A percentile compares a stretch with the other conserved stretches of the same genome.
Evolutionary conservation across 2,113 vertebrate genomes (phyloP).

Genomic region (Castor canadensis): DNA sequence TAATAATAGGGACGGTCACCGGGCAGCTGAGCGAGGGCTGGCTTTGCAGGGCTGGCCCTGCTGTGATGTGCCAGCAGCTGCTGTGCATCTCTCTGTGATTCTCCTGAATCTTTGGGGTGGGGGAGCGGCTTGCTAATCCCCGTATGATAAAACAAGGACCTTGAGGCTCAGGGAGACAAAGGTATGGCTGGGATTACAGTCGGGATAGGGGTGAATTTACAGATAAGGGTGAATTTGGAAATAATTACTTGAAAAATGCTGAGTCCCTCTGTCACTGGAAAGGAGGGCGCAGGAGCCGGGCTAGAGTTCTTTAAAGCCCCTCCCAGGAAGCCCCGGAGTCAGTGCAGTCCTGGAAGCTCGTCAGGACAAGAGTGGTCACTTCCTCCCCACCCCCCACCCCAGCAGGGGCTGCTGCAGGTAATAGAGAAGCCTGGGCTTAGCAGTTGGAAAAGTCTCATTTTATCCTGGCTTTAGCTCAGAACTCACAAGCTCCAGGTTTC

Average conservation of each 20-base stretch:
- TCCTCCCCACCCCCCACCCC: no score
- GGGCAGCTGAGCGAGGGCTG: not conserved
- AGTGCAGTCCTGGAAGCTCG: fast-evolving
- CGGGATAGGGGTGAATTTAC: no score
- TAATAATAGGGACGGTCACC: fast-evolving
- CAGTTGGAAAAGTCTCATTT: no score
- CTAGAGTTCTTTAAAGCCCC: not conserved
- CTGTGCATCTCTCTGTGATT: not conserved
- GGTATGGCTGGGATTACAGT: not conserved
- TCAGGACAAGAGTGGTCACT: no score
- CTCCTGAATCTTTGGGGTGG: not conserved
- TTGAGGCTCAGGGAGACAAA: not conserved
- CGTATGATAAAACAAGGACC: not conserved
- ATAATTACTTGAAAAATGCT: no score
- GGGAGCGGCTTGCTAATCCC: not conserved
- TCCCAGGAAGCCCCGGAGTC: not conserved
- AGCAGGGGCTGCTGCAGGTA: no score
- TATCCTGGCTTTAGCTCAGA: not conserved
- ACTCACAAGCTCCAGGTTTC: not conserved
- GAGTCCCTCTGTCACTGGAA: not conserved
- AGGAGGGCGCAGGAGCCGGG: not conserved
- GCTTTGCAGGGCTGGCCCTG: no score
- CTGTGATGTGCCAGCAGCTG: no score
- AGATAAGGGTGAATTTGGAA: no score
- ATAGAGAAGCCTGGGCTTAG: no score